phyloP scores from a whole-genome alignment of 1,140 invertebrate species.

The Drosophila parabipectinata region DNA sequence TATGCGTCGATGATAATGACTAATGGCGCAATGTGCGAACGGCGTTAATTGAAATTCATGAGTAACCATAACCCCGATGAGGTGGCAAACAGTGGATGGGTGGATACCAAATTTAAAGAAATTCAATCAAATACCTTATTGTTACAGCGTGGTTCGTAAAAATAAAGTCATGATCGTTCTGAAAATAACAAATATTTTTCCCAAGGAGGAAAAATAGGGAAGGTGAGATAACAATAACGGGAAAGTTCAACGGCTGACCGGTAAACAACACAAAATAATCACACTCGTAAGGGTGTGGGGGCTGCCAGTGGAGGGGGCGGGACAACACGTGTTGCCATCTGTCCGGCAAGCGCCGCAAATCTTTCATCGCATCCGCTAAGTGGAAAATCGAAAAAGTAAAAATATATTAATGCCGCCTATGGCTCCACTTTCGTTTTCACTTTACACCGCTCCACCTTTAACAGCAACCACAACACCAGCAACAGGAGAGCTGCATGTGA shows the following conservation, averaged over 20 bases:
- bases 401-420: slow-evolving; percentile 16
- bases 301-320: slow-evolving; percentile 8
- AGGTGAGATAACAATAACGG: slow-evolving; percentile 51
- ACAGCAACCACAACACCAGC: slow-evolving; percentile 18
- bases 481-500: slow-evolving; percentile 46
- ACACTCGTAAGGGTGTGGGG: neutral
- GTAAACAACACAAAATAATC: slow-evolving; percentile 54
- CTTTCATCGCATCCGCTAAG: slow-evolving; percentile 66
- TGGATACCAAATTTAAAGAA: slow-evolving; percentile 1
- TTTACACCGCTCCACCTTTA: slow-evolving; percentile 52
- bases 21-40: slow-evolving; percentile 46
- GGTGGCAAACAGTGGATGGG: slow-evolving; percentile 11
- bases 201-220: slow-evolving; percentile 17
- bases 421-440: slow-evolving; percentile 57
- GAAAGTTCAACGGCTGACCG: slow-evolving; percentile 69
- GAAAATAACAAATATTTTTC: slow-evolving; percentile 48
- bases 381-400: slow-evolving; percentile 49
- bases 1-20: slow-evolving; percentile 63
- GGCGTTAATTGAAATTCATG: slow-evolving; percentile 63
- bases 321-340: slow-evolving; percentile 72
- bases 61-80: slow-evolving; percentile 42
- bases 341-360: slow-evolving; percentile 74
- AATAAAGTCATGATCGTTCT: slow-evolving; percentile 56
- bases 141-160: too few relatives aligned
- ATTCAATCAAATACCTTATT: too few relatives aligned